phyloP scores from a whole-genome alignment of 1,140 invertebrate species.

The Alviniconcha marisindica region DNA sequence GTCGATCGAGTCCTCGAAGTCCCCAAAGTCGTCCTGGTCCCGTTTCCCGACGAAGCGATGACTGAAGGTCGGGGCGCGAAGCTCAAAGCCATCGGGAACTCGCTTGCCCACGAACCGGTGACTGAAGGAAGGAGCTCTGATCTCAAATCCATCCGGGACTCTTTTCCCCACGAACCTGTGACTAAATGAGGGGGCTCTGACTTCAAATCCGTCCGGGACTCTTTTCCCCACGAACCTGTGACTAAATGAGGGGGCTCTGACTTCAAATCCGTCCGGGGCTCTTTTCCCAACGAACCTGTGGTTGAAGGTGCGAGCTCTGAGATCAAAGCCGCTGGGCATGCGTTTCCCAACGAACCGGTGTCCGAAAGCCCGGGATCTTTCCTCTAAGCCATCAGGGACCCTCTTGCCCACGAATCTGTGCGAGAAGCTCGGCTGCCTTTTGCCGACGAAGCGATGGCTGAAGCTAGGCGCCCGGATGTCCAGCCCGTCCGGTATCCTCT shows the following conservation, averaged over 20 bases:
- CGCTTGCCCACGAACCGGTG: constrained; percentile 34
- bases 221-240: constrained; percentile 32
- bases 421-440: not conserved
- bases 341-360: constrained; percentile 47
- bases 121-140: constrained; percentile 5
- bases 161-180: constrained; percentile 37
- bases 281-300: constrained; percentile 48
- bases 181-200: not conserved
- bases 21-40: not conserved
- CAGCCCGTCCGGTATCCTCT: constrained; percentile 34
- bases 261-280: not conserved
- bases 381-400: not conserved
- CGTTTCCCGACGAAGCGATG: constrained; percentile 39
- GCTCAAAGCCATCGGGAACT: not conserved
- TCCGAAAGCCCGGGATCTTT: not conserved
- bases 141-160: not conserved
- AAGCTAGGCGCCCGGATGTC: constrained; percentile 36
- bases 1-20: not conserved
- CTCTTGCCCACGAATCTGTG: constrained; percentile 41
- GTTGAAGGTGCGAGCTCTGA: constrained; percentile 13
- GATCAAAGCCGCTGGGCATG: not conserved
- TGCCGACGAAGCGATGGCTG: constrained; percentile 12
- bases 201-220: not conserved
- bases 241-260: not conserved
- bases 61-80: constrained; percentile 4